Percentiles rank a stretch among this genome's conserved stretches.
phyloP scores from a whole-genome alignment of 2,888 invertebrate genomes.

The Acrocera orbiculus region DNA sequence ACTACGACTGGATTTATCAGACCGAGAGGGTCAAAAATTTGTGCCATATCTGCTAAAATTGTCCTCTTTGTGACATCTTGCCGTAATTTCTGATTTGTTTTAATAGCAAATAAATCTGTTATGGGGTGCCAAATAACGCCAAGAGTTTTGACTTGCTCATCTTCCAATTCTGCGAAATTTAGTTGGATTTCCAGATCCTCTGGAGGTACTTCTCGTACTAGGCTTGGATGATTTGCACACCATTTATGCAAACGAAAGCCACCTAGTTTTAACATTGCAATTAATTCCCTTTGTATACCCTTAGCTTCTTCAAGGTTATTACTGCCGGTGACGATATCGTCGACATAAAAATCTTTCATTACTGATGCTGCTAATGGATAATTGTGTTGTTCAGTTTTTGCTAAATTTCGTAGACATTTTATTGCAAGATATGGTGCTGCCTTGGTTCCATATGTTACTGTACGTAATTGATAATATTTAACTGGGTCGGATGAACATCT shows the following conservation, averaged over 20 bases:
- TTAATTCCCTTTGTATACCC: background rate
- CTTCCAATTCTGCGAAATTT: background rate
- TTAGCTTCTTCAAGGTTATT: background rate
- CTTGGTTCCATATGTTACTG: constrained; percentile 1
- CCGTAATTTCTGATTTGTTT: constrained; percentile 17
- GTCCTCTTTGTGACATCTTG: constrained; percentile 8
- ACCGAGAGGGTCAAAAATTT: constrained; percentile 1
- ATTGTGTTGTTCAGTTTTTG: background rate
- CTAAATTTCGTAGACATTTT: background rate
- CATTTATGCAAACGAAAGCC: background rate
- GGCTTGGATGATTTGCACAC: background rate
- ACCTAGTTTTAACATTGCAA: background rate
- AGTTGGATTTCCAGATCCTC: background rate
- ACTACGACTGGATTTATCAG: constrained; percentile 1
- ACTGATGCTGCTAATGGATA: background rate
- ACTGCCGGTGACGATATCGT: background rate
- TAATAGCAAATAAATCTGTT: background rate
- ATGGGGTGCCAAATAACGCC: background rate
- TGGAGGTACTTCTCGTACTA: background rate
- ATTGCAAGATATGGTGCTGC: background rate
- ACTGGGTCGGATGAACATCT: constrained; percentile 13
- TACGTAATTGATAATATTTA: constrained; percentile 23
- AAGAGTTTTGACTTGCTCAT: background rate
- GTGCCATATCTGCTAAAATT: constrained; percentile 1
- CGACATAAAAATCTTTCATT: background rate